These are phyloP conservation scores for Palythoa caribaeorum DNA, from an alignment of 92 coral and sea anemone species.

Conservation along the genomic window DNA sequence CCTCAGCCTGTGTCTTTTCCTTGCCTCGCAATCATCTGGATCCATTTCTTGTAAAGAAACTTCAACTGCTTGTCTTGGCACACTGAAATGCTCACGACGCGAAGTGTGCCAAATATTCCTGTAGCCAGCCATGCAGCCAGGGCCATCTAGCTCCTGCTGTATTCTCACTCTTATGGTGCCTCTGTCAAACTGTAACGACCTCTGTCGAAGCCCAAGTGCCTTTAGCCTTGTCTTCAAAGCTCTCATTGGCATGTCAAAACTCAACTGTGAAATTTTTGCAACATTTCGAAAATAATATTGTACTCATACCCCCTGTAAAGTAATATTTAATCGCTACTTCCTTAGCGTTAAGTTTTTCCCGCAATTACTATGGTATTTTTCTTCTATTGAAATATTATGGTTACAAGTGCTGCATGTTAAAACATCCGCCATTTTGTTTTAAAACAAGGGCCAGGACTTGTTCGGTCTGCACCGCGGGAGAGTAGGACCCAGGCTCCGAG, in stretches of 20 bases:
- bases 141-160: slow-evolving; percentile 65
- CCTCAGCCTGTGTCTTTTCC: slow-evolving; percentile 45
- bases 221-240: slow-evolving; percentile 56
- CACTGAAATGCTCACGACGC: slow-evolving; percentile 55
- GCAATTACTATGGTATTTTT: neutral
- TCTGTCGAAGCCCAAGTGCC: slow-evolving; percentile 60
- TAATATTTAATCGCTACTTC: slow-evolving; percentile 47
- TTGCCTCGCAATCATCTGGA: slow-evolving; percentile 59
- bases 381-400: neutral
- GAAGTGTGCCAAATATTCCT: slow-evolving; percentile 73
- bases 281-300: slow-evolving; percentile 49
- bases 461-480: slow-evolving; percentile 16
- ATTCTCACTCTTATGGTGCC: slow-evolving; percentile 56
- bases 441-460: slow-evolving; percentile 31
- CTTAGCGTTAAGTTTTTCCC: slow-evolving; percentile 41
- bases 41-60: slow-evolving; percentile 57
- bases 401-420: slow-evolving; percentile 22
- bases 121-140: slow-evolving; percentile 64
- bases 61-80: slow-evolving; percentile 65
- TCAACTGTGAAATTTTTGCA: slow-evolving; percentile 37
- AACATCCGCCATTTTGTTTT: slow-evolving; percentile 30
- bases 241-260: slow-evolving; percentile 15
- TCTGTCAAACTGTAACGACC: slow-evolving; percentile 45
- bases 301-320: slow-evolving; percentile 55
- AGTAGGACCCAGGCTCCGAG: neutral